Percentiles rank a stretch among this genome's conserved stretches.
phyloP scores from a whole-genome alignment of 2,888 invertebrate species.

The Apomyelois bistriatella region DNA sequence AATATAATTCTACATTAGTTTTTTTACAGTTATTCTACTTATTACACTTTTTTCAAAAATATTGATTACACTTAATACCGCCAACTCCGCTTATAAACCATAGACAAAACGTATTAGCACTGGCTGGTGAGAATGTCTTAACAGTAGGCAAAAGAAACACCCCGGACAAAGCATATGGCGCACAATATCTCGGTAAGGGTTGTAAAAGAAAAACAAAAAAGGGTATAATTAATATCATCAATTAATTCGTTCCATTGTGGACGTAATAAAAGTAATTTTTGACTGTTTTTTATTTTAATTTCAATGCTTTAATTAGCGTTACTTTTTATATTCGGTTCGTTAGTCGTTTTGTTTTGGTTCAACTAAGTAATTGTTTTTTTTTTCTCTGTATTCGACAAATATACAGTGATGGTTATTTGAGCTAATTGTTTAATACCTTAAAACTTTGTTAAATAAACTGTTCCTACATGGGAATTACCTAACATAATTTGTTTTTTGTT shows the following conservation, averaged over 20 bases:
- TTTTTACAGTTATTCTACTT: no score
- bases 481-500: no score
- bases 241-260: conserved; percentile 67
- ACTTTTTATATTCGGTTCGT: conserved; percentile 23
- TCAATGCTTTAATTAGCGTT: conserved; percentile 34
- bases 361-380: conserved; percentile 19
- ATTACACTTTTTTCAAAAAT: no score
- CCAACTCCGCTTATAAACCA: not conserved
- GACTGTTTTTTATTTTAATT: conserved; percentile 41
- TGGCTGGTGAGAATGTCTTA: conserved; percentile 2
- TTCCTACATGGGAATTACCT: no score
- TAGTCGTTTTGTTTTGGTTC: conserved; percentile 35
- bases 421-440: no score
- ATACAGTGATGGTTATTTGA: conserved; percentile 16
- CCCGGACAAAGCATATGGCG: conserved; percentile 15
- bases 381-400: conserved; percentile 10
- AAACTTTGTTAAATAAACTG: no score
- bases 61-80: no score
- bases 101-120: not conserved
- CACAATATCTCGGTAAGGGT: conserved; percentile 22
- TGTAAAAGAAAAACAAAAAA: conserved; percentile 55
- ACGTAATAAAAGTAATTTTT: conserved; percentile 32
- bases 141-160: conserved; percentile 4
- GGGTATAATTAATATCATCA: conserved; percentile 70
- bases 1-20: no score